Evolutionary conservation across 35 echinoderm and acorn worm genomes (phyloP), one percentile per base, ranked within the genome.

Genomic region (Holothuria glaberrima): DNA sequence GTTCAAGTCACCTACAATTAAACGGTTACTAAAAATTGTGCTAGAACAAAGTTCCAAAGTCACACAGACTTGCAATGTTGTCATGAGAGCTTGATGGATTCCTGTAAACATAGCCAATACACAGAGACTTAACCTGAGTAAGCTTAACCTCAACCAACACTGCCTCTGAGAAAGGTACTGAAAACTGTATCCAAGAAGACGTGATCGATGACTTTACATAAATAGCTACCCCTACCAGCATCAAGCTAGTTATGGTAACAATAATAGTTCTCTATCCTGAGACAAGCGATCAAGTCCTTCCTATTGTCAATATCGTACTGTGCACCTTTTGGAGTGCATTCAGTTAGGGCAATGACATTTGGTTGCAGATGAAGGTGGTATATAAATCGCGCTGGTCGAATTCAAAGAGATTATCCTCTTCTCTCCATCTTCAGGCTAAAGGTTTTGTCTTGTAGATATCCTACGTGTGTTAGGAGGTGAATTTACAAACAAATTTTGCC

Each of bases 241-340:
- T 86, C 83, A 16, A 86, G n/a, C 60, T 29, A 86, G 21, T 64
- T 86, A 31, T 86, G 62, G 27, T 86, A 86, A 22, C 62, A 24
- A 20, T 38, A 28, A 68, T 86, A 86, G 19, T 21, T 26, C 0
- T 86, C 33, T 22, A 86, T 67, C 21, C 65, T 57, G 20, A 86
- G 63, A 68, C 59, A 65, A 34, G 32, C 17, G 13, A 86, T 68
- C 13, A 33, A 67, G 33, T 86, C 28, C 9, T 46, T 32, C 19
- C 18, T 66, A 38, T 46, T 86, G 2, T 82, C 19, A 2, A 28
- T 5, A 12, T 31, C 30, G 5, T 12, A 26, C 30, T 82, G 50
- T 3, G 50, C 30, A 82, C 38, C 50, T 57, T 82, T 82, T 48
- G 59, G 83, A n/a, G 66, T 86, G n/a, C n/a, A n/a, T n/a, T n/a